Evolutionary conservation across 2,113 vertebrate genomes (phyloP).

Genomic region (Synodontis membranacea): DNA sequence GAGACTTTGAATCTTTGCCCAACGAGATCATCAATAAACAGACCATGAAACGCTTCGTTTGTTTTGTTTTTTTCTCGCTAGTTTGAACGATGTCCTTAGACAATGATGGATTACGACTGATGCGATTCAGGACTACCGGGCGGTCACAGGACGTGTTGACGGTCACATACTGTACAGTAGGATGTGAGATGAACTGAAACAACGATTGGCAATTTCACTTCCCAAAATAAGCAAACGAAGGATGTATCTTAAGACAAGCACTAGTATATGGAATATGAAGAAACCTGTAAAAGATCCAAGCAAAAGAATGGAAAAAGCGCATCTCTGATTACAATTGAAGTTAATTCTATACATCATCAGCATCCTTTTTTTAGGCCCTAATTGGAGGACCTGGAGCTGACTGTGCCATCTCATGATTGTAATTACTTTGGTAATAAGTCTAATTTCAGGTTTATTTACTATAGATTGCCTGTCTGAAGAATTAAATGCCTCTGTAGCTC

Average conservation of each 20-base stretch:
- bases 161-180: constrained; percentile 6
- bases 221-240: constrained; percentile 19
- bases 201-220: constrained; percentile 25
- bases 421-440: constrained; percentile 35
- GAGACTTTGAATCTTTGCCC: constrained; percentile 2
- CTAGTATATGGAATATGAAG: constrained; percentile 12
- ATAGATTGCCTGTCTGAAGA: neutral
- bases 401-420: neutral
- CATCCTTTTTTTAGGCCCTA: neutral
- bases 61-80: constrained; percentile 15
- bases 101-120: too few species aligned
- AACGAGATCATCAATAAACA: constrained; percentile 48
- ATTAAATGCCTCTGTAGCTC: constrained; percentile 16
- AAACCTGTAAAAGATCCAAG: neutral
- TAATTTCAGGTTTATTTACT: constrained; percentile 20
- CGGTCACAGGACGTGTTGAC: neutral
- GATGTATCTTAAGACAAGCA: constrained; percentile 4
- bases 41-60: constrained; percentile 19
- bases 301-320: neutral
- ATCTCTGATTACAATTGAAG: neutral
- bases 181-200: neutral
- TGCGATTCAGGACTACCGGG: neutral
- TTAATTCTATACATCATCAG: constrained; percentile 20
- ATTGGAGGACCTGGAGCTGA: neutral
- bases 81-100: constrained; percentile 22